Conservation (phyloP, 35 echinoderm and acorn worm genomes). For the Heliocidaris tuberculata region DNA sequence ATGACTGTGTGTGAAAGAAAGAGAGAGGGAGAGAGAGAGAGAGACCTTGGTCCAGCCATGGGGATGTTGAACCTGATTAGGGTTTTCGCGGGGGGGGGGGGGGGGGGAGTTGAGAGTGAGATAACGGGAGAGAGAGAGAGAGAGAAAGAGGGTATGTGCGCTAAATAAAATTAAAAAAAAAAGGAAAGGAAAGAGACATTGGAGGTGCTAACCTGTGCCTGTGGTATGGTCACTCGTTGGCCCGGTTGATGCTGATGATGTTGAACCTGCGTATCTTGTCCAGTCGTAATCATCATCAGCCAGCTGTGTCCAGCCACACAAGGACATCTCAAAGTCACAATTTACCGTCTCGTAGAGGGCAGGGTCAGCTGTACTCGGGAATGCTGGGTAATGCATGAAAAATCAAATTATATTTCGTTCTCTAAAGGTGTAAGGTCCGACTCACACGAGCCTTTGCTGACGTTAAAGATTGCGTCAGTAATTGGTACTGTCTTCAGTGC, state of each 20-base stretch:
- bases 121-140: too few relatives aligned
- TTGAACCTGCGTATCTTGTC: conserved; percentile 47
- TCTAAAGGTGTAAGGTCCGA: neutral
- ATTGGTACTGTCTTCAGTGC: neutral
- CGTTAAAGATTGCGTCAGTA: neutral
- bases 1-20: too few relatives aligned
- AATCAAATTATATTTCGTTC: neutral
- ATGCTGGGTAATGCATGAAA: conserved; percentile 43
- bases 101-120: too few relatives aligned
- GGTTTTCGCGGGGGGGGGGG: too few relatives aligned
- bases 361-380: conserved; percentile 56
- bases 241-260: conserved; percentile 54
- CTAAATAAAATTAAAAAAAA: too few relatives aligned
- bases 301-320: conserved; percentile 70
- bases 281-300: conserved; percentile 69
- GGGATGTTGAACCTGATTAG: too few relatives aligned
- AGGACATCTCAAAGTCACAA: conserved; percentile 77
- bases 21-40: too few relatives aligned
- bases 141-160: too few relatives aligned
- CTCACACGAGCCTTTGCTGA: neutral
- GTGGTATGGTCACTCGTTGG: conserved; percentile 68
- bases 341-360: conserved; percentile 25
- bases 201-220: conserved; percentile 19
- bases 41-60: too few relatives aligned
- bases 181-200: too few relatives aligned